Evolutionary conservation across 2,113 vertebrate species (phyloP), one percentile per base, ranked within the genome.

Genomic region (Tylochromis polylepis): DNA sequence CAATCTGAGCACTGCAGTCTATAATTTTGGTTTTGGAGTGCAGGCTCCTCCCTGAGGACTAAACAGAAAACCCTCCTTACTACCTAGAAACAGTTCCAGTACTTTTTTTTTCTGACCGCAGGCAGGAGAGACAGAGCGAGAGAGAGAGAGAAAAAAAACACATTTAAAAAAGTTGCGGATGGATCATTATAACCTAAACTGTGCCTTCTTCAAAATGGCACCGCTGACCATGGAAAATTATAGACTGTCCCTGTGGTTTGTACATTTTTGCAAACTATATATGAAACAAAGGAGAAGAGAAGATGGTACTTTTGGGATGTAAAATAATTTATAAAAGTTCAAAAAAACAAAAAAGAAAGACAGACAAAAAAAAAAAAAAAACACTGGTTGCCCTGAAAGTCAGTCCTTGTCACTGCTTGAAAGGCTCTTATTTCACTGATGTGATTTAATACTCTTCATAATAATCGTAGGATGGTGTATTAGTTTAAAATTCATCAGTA

Each of bases 1-100:
- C 81, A 51, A 16, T 51, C 53, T 72, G 65, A 79, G 79, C 46
- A 29, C 62, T 49, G 22, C 62, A 38, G 85, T 91, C 92, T 95
- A 84, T 95, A 92, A 95, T 95, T 95, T 92, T 88, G 93, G 91
- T 93, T 94, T 93, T 67, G 56, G 87, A 79, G 34, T 43, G 65
- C 53, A 85, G 85, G 80, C 88, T 82, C 59, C 88, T 89, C 87
- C 83, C 89, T 49, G 59, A 86, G 87, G 83, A 91, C 84, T 20
- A 51, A 89, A 86, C 81, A 77, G 70, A 89, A 90, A 91, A 70
- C 46, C 31, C 41, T 82, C 62, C 20, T 1, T 36, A 29, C 49
- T 72, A 31, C 79, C 89, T 9, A 77, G 60, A 88, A 59, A 83
- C 82, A 27, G 62, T 83, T 85, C 85, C 82, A 92, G 78, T 22